These are phyloP conservation scores for Stomatorhinus walkeri DNA, from an alignment of 2,797 vertebrate genomes.

Conservation along the genomic window DNA sequence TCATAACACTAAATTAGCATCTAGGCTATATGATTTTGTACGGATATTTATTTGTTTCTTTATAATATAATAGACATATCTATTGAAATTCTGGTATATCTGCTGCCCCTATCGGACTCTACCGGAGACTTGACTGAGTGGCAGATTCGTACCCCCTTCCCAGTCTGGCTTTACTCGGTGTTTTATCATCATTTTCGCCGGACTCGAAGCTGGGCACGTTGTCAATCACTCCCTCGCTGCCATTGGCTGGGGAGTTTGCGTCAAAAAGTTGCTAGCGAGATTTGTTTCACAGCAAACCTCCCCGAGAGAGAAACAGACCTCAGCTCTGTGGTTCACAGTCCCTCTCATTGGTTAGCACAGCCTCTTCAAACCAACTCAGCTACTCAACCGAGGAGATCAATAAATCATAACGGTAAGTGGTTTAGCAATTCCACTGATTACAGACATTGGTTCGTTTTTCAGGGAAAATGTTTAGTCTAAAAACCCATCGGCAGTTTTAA, in stretches of 20 bases:
- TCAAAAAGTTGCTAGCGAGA: conserved; percentile 94
- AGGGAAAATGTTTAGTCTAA: conserved; percentile 39
- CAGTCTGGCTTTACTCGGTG: conserved; percentile 42
- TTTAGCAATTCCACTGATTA: conserved; percentile 49
- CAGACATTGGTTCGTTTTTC: conserved; percentile 43
- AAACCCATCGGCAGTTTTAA: conserved; percentile 36
- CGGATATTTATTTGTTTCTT: not conserved
- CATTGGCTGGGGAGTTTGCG: conserved; percentile 95
- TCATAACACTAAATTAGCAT: not conserved
- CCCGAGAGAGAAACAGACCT: conserved; percentile 79
- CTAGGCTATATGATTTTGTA: not conserved
- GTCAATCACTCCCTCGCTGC: conserved; percentile 81
- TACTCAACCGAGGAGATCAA: conserved; percentile 61
- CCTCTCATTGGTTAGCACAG: conserved; percentile 64
- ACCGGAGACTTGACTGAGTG: conserved; percentile 41
- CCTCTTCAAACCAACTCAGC: conserved; percentile 67
- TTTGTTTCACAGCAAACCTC: conserved; percentile 81
- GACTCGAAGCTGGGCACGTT: conserved; percentile 68
- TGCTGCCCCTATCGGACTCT: conserved; percentile 2
- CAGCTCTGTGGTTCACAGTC: conserved; percentile 63
- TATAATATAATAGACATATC: not conserved
- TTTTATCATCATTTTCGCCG: conserved; percentile 67
- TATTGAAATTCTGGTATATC: conserved; percentile 7
- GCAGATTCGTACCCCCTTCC: conserved; percentile 20
- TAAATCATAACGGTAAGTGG: conserved; percentile 55